phyloP scores from a whole-genome alignment of 2,888 invertebrate species.

The Ptilodon capucinus region DNA sequence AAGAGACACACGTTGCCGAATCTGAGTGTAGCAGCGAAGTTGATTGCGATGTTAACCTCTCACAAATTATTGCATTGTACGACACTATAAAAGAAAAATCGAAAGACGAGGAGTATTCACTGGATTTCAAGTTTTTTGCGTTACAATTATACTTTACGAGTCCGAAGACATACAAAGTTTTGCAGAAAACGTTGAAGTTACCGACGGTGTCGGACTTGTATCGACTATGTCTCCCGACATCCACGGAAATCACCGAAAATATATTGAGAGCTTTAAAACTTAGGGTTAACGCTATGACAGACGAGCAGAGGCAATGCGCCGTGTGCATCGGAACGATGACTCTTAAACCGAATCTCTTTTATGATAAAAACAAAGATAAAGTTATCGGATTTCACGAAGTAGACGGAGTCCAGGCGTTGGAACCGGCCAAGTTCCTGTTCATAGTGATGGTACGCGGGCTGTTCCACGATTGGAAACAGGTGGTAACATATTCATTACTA shows the following conservation, averaged over 20 bases:
- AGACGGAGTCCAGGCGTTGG: conserved; percentile 10
- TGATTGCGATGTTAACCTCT: background rate
- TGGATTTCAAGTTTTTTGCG: conserved; percentile 15
- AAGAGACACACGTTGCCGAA: no score
- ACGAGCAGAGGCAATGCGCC: conserved; percentile 24
- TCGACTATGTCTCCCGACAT: conserved; percentile 6
- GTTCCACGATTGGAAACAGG: conserved; percentile 27
- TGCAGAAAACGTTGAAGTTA: conserved; percentile 11
- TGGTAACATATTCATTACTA: conserved; percentile 13
- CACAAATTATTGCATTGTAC: background rate
- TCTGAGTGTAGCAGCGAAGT: background rate
- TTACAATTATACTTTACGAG: conserved; percentile 19
- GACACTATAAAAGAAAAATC: background rate
- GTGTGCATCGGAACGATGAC: conserved; percentile 18
- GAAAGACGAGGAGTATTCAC: conserved; percentile 3
- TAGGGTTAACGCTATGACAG: conserved; percentile 22
- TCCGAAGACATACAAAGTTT: conserved; percentile 16
- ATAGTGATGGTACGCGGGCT: conserved; percentile 28
- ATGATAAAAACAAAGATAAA: conserved; percentile 21
- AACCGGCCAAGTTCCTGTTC: conserved; percentile 16
- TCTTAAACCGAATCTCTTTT: conserved; percentile 17
- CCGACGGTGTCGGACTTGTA: conserved; percentile 16
- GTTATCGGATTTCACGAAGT: conserved; percentile 29
- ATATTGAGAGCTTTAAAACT: conserved; percentile 15
- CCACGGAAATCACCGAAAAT: conserved; percentile 4